Evolutionary conservation across 2,797 vertebrate genomes (phyloP), one percentile per base, ranked within the genome.

Genomic region (Sebastes iracundus): DNA sequence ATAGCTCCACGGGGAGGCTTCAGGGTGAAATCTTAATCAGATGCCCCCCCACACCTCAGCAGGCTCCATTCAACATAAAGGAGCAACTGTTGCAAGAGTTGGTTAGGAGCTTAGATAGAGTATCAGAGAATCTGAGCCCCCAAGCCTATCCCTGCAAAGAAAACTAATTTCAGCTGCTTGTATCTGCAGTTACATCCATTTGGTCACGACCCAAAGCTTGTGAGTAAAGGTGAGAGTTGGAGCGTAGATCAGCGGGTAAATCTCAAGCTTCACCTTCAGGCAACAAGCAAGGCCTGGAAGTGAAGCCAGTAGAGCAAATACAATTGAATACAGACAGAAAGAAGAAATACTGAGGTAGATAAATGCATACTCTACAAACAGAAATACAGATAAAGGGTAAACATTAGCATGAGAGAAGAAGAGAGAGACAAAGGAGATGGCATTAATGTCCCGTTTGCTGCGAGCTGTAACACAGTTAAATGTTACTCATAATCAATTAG

Each of bases 11-110:
- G 20, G 77, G 75, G 70, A 86, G 35, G 77, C 85, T 88, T 89
- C 74, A 49, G 84, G 85, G 74, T 84, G 79, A 87, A 80, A 72
- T 86, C 81, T 80, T 88, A 83, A 92, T 90, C 91, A 92, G 86
- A 92, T 87, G 79, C 76, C 68, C 68, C 71, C 68, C 71, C 71
- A n/a, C 59, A 63, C 76, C 79, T 82, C 70, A 11, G 75, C 53
- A 63, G 63, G 64, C 70, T 82, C 62, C 46, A 38, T 79, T 81
- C 77, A 76, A 86, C 79, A 82, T 59, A 69, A 83, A 84, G 81
- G 67, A 80, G 68, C 65, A 81, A 73, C 74, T 79, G 75, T 82
- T 88, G 87, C 52, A 74, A 74, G 67, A 71, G 72, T 55, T 81
- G 79, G 80, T 88, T 76, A 75, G 78, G 58, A 74, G 77, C 82